Percentiles rank a stretch among this genome's conserved stretches.
Conservation (phyloP, 2,888 invertebrate species). For the Lochmaea capreae region DNA sequence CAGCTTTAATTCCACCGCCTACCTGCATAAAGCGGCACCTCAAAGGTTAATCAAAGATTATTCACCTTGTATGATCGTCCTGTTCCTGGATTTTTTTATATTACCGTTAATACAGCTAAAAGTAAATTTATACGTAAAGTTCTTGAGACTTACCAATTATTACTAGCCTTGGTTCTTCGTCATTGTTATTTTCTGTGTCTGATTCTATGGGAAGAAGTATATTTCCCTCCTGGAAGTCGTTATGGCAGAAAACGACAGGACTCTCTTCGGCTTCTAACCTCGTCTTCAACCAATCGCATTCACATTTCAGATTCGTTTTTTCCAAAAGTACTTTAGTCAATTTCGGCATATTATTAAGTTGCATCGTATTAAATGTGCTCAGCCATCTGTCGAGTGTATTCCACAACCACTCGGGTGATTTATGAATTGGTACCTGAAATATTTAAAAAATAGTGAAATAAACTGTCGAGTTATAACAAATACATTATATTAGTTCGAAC, state of each 20-base stretch:
- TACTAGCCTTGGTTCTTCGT: conserved; percentile 57
- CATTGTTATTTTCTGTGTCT: conserved; percentile 52
- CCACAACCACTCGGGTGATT: conserved; percentile 96
- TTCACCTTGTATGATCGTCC: no score
- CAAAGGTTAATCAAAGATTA: no score
- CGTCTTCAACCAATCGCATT: conserved; percentile 78
- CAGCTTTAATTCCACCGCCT: no score
- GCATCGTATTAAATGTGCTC: conserved; percentile 68
- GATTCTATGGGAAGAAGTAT: conserved; percentile 70
- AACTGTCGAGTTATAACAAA: neutral
- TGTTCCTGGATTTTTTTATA: no score
- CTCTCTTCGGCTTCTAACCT: conserved; percentile 71
- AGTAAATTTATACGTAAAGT: no score
- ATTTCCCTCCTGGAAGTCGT: conserved; percentile 93
- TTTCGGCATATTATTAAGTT: conserved; percentile 62
- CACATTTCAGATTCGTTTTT: conserved; percentile 71
- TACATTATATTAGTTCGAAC: conserved; percentile 30
- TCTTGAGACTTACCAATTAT: conserved; percentile 59
- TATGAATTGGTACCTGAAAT: conserved; percentile 84
- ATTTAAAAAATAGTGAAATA: neutral
- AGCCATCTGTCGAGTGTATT: conserved; percentile 88
- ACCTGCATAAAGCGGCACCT: no score
- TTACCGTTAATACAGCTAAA: no score
- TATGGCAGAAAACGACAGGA: conserved; percentile 93
- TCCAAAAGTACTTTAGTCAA: conserved; percentile 50